A percentile compares a stretch with the other conserved stretches of the same genome.
phyloP scores from a whole-genome alignment of 2,113 vertebrate genomes.

The Corvus cornix region DNA sequence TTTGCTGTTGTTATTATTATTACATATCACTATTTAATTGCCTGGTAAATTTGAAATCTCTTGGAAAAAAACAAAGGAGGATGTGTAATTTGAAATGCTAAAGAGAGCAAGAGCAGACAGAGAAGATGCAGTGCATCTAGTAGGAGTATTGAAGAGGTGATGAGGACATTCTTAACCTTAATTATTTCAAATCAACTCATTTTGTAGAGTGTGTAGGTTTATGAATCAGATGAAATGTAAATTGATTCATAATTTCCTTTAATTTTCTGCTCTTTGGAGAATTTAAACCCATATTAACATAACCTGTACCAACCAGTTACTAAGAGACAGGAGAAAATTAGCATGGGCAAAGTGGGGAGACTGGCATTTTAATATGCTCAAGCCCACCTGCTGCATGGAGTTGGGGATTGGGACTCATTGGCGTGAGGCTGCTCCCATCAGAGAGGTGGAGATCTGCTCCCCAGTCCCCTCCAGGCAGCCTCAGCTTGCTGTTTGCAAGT shows the following conservation, averaged over 20 bases:
- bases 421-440: rapidly evolving
- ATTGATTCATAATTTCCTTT: conserved; percentile 64
- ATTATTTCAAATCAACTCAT: conserved; percentile 54
- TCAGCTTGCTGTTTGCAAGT: not conserved
- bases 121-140: not conserved
- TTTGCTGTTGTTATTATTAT: conserved; percentile 5
- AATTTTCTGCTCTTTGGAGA: conserved; percentile 58
- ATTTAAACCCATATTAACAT: conserved; percentile 44
- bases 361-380: not conserved
- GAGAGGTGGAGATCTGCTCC: not conserved
- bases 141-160: conserved; percentile 41
- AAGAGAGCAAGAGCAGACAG: not conserved
- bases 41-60: not conserved
- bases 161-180: conserved; percentile 55
- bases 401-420: not conserved
- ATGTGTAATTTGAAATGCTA: not conserved
- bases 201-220: conserved; percentile 52
- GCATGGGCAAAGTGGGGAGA: not conserved
- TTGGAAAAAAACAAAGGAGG: not conserved
- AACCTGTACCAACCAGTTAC: conserved; percentile 37
- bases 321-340: conserved; percentile 26
- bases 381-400: not conserved
- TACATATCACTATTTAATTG: conserved; percentile 28
- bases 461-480: not conserved
- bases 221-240: conserved; percentile 52